phyloP scores from a whole-genome alignment of 2,888 invertebrate genomes.

The Choreutis nemorana region DNA sequence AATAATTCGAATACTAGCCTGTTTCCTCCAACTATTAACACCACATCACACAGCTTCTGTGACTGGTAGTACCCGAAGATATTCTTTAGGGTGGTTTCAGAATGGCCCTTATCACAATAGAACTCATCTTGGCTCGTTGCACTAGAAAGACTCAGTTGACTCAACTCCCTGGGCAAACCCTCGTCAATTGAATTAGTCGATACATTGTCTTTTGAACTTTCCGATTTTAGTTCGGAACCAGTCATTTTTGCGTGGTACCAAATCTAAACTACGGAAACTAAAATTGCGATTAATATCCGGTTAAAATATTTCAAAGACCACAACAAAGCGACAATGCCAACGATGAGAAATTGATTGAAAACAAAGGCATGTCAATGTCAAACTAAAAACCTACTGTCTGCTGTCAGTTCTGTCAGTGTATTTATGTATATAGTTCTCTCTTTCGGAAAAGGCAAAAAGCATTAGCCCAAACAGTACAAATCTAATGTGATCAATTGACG shows the following conservation, averaged over 20 bases:
- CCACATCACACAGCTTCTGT: slow-evolving; percentile 87
- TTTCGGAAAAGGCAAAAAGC: neutral
- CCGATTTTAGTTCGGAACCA: slow-evolving; percentile 46
- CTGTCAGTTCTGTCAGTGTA: neutral
- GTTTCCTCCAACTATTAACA: slow-evolving; percentile 80
- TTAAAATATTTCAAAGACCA: too few relatives aligned
- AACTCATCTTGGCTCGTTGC: slow-evolving; percentile 79
- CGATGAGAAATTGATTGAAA: slow-evolving; percentile 23
- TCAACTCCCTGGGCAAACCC: slow-evolving; percentile 71
- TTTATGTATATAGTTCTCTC: neutral
- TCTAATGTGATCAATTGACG: too few relatives aligned
- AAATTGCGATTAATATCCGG: too few relatives aligned
- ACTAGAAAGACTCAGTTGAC: slow-evolving; percentile 71
- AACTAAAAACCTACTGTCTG: neutral
- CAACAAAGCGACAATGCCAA: slow-evolving; percentile 11
- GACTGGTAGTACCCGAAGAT: slow-evolving; percentile 85
- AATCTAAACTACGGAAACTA: neutral
- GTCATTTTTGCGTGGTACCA: slow-evolving; percentile 27
- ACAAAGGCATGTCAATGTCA: slow-evolving; percentile 26
- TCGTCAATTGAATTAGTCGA: slow-evolving; percentile 63
- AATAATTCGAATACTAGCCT: slow-evolving; percentile 41
- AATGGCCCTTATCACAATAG: slow-evolving; percentile 80
- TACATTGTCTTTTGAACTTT: slow-evolving; percentile 49
- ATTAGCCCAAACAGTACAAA: neutral
- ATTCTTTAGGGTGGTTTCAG: slow-evolving; percentile 80